phyloP scores from a whole-genome alignment of 2,888 invertebrate species.

The Meliscaeva auricollis region DNA sequence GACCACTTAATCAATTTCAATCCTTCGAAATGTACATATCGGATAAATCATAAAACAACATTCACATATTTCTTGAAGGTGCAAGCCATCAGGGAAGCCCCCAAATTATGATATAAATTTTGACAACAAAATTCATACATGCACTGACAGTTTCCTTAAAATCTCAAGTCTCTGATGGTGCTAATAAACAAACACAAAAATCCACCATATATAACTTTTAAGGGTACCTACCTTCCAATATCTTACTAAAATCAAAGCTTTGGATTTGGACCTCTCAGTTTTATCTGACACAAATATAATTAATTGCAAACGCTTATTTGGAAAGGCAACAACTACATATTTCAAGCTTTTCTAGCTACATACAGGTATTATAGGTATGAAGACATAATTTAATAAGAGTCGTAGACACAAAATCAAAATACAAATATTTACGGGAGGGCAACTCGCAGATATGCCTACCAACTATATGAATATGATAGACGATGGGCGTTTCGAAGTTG shows the following conservation, averaged over 20 bases:
- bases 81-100: constrained; percentile 50
- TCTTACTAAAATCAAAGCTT: constrained; percentile 45
- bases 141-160: constrained; percentile 59
- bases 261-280: constrained; percentile 56
- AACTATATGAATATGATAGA: constrained; percentile 24
- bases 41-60: constrained; percentile 48
- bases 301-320: constrained; percentile 71
- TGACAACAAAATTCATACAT: constrained; percentile 66
- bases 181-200: constrained; percentile 29
- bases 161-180: constrained; percentile 34
- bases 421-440: constrained; percentile 10
- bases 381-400: constrained; percentile 64
- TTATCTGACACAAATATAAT: constrained; percentile 73
- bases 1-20: constrained; percentile 66
- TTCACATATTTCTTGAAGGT: constrained; percentile 31
- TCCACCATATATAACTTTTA: constrained; percentile 26
- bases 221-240: constrained; percentile 38
- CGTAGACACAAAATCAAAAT: constrained; percentile 39
- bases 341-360: constrained; percentile 54
- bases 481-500: constrained; percentile 35
- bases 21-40: constrained; percentile 48
- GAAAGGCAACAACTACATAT: constrained; percentile 64
- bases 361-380: too few species aligned
- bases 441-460: neutral
- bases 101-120: constrained; percentile 53